Percentiles rank a stretch among this genome's conserved stretches.
These are phyloP conservation scores for Syrmaticus mikado DNA, from an alignment of 2,113 vertebrate species.

Conservation along the genomic window DNA sequence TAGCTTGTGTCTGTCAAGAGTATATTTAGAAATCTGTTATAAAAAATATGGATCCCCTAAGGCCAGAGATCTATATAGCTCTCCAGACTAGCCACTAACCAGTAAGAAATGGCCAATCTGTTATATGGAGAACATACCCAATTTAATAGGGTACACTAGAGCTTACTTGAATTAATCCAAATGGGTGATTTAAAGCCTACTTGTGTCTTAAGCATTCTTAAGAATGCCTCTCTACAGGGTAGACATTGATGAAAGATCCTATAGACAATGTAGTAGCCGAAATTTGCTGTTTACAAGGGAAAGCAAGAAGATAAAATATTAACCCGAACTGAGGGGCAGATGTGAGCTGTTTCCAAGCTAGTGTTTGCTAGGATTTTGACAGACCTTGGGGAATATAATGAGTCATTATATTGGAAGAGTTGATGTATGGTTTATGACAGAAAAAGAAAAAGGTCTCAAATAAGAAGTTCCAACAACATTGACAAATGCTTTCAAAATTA, in stretches of 20 bases:
- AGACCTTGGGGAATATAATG: background rate
- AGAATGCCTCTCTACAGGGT: background rate
- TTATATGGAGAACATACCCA: background rate
- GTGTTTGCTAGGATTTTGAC: background rate
- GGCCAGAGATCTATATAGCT: background rate
- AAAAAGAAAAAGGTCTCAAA: background rate
- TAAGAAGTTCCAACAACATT: background rate
- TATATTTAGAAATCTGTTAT: background rate
- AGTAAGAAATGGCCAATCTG: background rate
- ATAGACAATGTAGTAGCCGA: background rate
- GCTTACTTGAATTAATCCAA: background rate
- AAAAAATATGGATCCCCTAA: background rate
- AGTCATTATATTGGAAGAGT: background rate
- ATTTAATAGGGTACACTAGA: background rate
- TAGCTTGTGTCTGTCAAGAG: background rate
- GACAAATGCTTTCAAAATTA: background rate
- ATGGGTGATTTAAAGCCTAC: background rate
- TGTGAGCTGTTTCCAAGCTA: background rate
- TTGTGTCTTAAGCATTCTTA: background rate
- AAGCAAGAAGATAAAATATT: background rate
- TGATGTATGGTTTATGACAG: background rate
- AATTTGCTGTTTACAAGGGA: background rate
- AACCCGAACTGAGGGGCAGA: background rate
- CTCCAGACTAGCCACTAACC: background rate
- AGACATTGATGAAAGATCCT: background rate